These are phyloP conservation scores for Lasaia peninsularis DNA, from an alignment of 1,140 invertebrate genomes.

Conservation along the genomic window DNA sequence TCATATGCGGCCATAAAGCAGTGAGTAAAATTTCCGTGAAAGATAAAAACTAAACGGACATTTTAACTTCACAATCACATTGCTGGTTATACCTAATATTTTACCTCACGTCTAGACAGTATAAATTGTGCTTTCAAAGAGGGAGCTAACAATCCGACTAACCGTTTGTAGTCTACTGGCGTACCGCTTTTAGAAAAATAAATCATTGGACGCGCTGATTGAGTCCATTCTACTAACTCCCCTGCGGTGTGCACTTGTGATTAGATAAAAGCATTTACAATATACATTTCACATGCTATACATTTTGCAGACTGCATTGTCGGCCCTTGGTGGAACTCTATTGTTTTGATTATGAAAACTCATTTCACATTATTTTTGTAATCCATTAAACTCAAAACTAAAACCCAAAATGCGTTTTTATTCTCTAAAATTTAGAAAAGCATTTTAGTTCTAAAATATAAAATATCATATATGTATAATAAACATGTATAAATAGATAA, in stretches of 20 bases:
- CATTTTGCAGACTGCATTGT: neutral
- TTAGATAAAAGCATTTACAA: slow-evolving; percentile 12
- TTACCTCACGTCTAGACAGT: slow-evolving; percentile 32
- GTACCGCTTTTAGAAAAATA: slow-evolving; percentile 28
- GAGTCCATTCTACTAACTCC: slow-evolving; percentile 23
- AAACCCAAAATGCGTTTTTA: too few species aligned
- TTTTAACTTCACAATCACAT: slow-evolving; percentile 7
- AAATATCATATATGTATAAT: too few species aligned
- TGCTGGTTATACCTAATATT: slow-evolving; percentile 28
- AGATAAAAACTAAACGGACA: slow-evolving; percentile 2
- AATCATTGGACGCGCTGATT: slow-evolving; percentile 30
- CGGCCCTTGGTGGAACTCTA: too few species aligned
- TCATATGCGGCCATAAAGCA: too few species aligned
- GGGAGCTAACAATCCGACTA: slow-evolving; percentile 32
- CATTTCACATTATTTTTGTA: too few species aligned
- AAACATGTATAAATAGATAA: too few species aligned
- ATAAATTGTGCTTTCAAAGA: slow-evolving; percentile 33
- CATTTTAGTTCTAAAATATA: too few species aligned
- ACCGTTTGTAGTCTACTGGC: slow-evolving; percentile 27
- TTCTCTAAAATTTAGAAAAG: too few species aligned
- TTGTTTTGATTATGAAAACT: too few species aligned
- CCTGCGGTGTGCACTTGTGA: slow-evolving; percentile 3
- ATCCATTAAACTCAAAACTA: too few species aligned
- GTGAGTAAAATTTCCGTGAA: neutral
- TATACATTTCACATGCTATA: neutral